Base-by-base conservation (phyloP, 2,113 vertebrate genomes). In the Peucedramus taeniatus region DNA sequence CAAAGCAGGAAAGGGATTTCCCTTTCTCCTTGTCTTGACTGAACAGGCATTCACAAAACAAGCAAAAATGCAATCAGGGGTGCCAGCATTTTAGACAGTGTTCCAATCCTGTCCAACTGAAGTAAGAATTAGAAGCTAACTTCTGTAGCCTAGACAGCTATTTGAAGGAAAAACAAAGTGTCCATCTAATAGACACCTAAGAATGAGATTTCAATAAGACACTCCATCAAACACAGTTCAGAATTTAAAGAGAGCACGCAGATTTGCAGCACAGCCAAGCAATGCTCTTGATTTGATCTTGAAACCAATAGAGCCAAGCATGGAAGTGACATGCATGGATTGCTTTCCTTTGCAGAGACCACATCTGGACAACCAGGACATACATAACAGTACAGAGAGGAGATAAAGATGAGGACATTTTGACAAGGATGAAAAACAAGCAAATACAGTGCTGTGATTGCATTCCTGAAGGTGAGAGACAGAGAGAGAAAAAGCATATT, bases 111-210 rank as follows among this genome's bases (percentile, higher is more conserved):
- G 3, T 42, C 42, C n/a, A 33, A 27, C 0, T 21, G 59, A 51
- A 23, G 15, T 7, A 39, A 76, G 7, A 56, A 49, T 65, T 33
- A 93, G 28, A 74, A 49, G 28, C 4, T 61, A 88, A 74, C 16
- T 88, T 89, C 64, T 6, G 3, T 42, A 59, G 4, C 7, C 15
- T 44, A 31, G 16, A 33, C 18, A 15, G 44, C 37, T 51, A 37
- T 37, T 15, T 69, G 75, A 74, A 72, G 22, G 40, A 65, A 80
- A 92, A 82, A 12, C 22, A 68, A 27, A 13, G 57, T 42, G 13
- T 23, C 31, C 33, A 74, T 4, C 23, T 44, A 83, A 69, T 0
- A 59, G 37, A 69, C 47, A 50, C 0, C 0, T 13, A 83, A 53
- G 42, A 57, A 59, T 13, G 35, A 57, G 45, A 66, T 50, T 81